Percentiles rank a stretch among this genome's conserved stretches.
Evolutionary conservation across 2,888 invertebrate genomes (phyloP).

Genomic region (Eulithis testata): DNA sequence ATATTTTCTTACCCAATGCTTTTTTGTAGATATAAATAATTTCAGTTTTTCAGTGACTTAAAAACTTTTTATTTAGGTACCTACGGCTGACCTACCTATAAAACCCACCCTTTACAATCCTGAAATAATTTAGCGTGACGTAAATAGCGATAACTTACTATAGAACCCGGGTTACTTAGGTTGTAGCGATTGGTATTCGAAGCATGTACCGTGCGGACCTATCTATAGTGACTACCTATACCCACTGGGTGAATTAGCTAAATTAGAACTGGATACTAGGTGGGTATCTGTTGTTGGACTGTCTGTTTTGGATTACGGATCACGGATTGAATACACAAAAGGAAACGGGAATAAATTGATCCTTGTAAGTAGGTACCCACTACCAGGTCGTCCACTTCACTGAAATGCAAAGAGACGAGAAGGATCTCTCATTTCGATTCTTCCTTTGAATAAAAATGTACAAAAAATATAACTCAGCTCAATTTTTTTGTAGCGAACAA

Average conservation of each 20-base stretch:
- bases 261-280: constrained; percentile 35
- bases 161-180: constrained; percentile 16
- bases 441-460: too few species aligned
- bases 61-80: not conserved
- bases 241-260: constrained; percentile 34
- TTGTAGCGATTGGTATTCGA: constrained; percentile 39
- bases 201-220: constrained; percentile 33
- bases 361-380: constrained; percentile 2
- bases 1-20: not conserved
- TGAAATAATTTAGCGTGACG: constrained; percentile 31
- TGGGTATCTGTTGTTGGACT: constrained; percentile 21
- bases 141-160: constrained; percentile 29
- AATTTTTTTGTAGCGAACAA: too few species aligned
- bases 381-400: constrained; percentile 1
- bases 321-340: constrained; percentile 24
- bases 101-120: not conserved
- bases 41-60: too few species aligned
- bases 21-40: too few species aligned
- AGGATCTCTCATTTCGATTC: too few species aligned
- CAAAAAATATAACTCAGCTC: too few species aligned
- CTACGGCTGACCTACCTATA: not conserved
- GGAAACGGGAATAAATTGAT: constrained; percentile 17
- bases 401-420: constrained; percentile 4
- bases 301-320: constrained; percentile 24
- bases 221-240: constrained; percentile 24